These are phyloP conservation scores for Cotesia typhae DNA, from an alignment of 1,140 invertebrate species.

Conservation along the genomic window DNA sequence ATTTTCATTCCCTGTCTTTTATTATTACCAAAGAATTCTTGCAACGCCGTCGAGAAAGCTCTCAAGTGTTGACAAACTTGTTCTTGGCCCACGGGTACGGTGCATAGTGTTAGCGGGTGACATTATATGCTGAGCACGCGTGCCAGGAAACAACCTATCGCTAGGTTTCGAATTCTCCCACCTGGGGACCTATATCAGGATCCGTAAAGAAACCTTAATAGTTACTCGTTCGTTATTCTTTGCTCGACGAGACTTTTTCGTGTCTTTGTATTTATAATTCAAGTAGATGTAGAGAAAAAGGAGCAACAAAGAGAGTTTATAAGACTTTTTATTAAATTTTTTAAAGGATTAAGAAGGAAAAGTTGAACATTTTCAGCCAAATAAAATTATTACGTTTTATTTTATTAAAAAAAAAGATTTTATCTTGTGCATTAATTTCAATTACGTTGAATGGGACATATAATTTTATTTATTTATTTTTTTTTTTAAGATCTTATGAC, in stretches of 20 bases:
- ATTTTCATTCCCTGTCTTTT: slow-evolving; percentile 9
- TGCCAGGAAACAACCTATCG: slow-evolving; percentile 16
- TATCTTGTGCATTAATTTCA: no score
- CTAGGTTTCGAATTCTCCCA: slow-evolving; percentile 10
- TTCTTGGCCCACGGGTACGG: not conserved
- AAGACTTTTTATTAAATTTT: no score
- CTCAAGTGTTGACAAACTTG: slow-evolving; percentile 27
- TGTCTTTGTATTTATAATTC: slow-evolving; percentile 2
- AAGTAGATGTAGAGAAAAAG: not conserved
- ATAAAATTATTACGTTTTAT: no score
- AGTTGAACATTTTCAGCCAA: no score
- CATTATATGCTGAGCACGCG: slow-evolving; percentile 27
- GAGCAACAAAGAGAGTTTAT: no score
- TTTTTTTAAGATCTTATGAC: not conserved
- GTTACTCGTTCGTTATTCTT: slow-evolving; percentile 2
- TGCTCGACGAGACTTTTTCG: not conserved
- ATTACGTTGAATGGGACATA: no score
- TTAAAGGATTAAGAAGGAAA: no score
- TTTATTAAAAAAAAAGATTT: no score
- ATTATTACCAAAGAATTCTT: slow-evolving; percentile 8
- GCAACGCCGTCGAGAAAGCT: slow-evolving; percentile 37
- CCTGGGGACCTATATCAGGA: slow-evolving; percentile 11
- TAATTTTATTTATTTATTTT: no score
- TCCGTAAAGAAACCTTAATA: slow-evolving; percentile 19
- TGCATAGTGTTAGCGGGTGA: not conserved